These are phyloP conservation scores for cattle (Bos taurus) DNA, from an alignment of 2,113 vertebrate species.

Conservation along the genomic window DNA sequence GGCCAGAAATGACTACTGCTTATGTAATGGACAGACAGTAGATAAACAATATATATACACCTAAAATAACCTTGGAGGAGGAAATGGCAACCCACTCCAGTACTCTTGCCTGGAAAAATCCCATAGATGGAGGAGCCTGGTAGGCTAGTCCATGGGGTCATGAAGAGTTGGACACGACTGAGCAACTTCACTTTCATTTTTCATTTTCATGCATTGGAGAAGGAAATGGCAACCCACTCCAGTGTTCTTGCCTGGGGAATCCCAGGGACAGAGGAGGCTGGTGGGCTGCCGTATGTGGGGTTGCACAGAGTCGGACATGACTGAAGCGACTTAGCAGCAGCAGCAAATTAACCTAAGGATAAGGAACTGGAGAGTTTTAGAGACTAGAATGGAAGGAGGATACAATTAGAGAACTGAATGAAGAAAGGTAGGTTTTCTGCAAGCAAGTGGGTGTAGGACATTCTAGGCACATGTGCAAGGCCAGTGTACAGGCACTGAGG, in stretches of 20 bases:
- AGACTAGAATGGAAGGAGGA: background rate
- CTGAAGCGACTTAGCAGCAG: background rate
- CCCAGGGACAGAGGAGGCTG: background rate
- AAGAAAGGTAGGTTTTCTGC: background rate
- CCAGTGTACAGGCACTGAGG: background rate
- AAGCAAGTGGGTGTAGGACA: rapidly evolving
- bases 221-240: background rate
- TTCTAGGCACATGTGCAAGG: rapidly evolving
- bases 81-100: background rate
- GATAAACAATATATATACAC: background rate
- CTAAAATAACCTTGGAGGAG: background rate
- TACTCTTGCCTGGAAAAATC: background rate
- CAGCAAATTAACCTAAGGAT: background rate
- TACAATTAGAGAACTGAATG: background rate
- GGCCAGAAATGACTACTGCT: background rate
- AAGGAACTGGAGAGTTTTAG: background rate
- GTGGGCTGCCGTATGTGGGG: rapidly evolving
- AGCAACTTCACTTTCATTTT: background rate
- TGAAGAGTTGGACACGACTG: rapidly evolving
- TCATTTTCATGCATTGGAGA: background rate
- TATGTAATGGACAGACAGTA: background rate
- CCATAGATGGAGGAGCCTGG: background rate
- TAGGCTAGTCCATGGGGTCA: background rate
- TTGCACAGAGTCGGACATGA: rapidly evolving
- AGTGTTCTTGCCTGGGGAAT: background rate